phyloP scores from a whole-genome alignment of 2,797 vertebrate species.

The Petrocephalus sullivani region DNA sequence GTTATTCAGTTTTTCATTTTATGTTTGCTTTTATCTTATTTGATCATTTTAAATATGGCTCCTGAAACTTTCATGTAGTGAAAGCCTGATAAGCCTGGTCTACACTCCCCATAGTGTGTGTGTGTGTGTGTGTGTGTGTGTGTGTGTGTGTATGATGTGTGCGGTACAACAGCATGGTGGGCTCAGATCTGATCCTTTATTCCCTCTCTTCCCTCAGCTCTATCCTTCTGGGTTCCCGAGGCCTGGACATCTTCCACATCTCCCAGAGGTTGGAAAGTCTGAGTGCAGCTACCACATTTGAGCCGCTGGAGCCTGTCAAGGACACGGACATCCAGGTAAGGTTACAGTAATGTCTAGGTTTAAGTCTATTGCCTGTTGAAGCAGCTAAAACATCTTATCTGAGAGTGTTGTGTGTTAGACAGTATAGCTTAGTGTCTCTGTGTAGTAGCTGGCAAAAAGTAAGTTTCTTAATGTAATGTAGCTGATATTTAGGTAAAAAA shows the following conservation, averaged over 20 bases:
- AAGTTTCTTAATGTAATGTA: neutral
- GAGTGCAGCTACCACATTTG: slow-evolving; percentile 93
- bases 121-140: neutral
- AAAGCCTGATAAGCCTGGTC: neutral
- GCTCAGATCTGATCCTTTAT: neutral
- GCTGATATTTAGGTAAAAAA: slow-evolving; percentile 27
- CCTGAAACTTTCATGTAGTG: no score
- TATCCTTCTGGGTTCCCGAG: slow-evolving; percentile 88
- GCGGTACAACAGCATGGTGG: neutral
- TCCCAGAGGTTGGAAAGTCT: slow-evolving; percentile 91
- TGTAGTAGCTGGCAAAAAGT: slow-evolving; percentile 38
- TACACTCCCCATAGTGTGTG: neutral
- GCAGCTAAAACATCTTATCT: neutral
- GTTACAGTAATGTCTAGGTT: neutral
- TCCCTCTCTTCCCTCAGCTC: slow-evolving; percentile 63
- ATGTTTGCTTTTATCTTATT: neutral
- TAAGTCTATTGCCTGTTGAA: neutral
- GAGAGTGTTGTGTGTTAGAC: neutral
- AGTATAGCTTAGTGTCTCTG: neutral
- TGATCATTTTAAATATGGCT: neutral
- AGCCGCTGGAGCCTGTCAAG: slow-evolving; percentile 94
- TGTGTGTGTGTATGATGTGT: neutral
- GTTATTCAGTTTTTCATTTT: no score
- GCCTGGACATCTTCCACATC: slow-evolving; percentile 92
- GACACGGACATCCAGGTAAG: slow-evolving; percentile 96